Conservation (phyloP, 2,113 vertebrate genomes). For the Dasypus novemcinctus region DNA sequence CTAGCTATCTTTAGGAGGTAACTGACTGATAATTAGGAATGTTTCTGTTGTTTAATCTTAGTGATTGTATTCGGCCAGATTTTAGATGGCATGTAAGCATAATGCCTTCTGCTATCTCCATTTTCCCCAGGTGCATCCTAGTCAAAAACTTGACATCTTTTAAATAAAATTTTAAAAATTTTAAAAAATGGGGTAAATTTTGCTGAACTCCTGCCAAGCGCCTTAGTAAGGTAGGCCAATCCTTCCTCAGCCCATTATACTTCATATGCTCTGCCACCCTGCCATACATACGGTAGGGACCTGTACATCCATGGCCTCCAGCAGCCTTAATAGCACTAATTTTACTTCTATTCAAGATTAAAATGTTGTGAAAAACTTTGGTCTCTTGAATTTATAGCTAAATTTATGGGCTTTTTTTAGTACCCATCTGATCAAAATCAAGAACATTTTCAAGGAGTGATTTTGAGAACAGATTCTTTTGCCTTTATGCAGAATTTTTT, state of each 20-base stretch:
- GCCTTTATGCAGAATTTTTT: neutral
- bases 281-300: neutral
- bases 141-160: neutral
- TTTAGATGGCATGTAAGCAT: neutral
- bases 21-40: neutral
- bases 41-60: conserved; percentile 18
- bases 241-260: neutral
- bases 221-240: neutral
- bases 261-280: neutral
- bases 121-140: neutral
- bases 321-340: neutral
- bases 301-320: neutral
- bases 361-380: neutral
- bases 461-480: neutral
- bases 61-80: conserved; percentile 13
- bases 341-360: neutral
- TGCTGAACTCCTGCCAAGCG: neutral
- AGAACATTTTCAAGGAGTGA: neutral
- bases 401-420: neutral
- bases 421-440: neutral
- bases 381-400: neutral
- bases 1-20: neutral
- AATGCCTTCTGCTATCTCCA: neutral
- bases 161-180: neutral
- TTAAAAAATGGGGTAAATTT: neutral